Evolutionary conservation across 2,797 vertebrate genomes (phyloP).

Genomic region (Carcharodon carcharias): DNA sequence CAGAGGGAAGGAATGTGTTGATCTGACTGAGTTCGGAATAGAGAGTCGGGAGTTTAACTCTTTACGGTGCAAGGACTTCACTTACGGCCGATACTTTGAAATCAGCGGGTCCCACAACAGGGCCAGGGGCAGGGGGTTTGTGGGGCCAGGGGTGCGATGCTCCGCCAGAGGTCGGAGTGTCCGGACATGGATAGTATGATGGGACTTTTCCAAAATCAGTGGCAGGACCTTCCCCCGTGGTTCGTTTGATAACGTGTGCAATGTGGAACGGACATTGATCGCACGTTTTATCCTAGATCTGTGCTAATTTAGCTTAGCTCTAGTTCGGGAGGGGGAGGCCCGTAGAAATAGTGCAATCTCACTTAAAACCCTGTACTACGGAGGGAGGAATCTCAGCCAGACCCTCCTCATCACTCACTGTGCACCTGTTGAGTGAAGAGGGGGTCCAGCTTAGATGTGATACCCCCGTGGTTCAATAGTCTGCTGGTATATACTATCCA

Average conservation of each 20-base stretch:
- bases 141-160: neutral
- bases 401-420: neutral
- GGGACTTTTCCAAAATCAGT: neutral
- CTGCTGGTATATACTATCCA: neutral
- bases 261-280: neutral
- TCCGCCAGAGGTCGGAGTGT: neutral
- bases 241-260: neutral
- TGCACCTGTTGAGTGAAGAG: neutral
- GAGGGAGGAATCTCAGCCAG: neutral
- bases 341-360: neutral
- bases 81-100: neutral
- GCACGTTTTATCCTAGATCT: neutral
- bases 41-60: neutral
- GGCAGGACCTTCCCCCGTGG: neutral
- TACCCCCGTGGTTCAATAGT: neutral
- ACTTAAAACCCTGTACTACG: neutral
- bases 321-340: too few relatives aligned
- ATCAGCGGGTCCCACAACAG: neutral
- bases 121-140: neutral
- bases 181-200: neutral
- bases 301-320: neutral
- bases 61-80: neutral
- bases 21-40: neutral
- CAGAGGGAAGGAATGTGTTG: neutral
- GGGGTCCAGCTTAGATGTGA: neutral